These are phyloP conservation scores for honey bee (Apis mellifera) DNA, from an alignment of 1,140 invertebrate species.

Conservation along the genomic window Amel_HAv3.1 CM009938.2:4962501-4963000, in stretches of 20 bases:
- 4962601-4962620: too few relatives aligned
- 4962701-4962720: constrained; percentile 31
- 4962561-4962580: too few relatives aligned
- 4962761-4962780: too few relatives aligned
- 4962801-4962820: too few relatives aligned
- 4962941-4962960: neutral
- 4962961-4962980: neutral
- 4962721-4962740: neutral
- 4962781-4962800: neutral
- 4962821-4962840: neutral
- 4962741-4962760: constrained; percentile 12
- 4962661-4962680: neutral
- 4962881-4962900: too few relatives aligned
- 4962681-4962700: constrained; percentile 23
- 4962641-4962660: neutral
- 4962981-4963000: constrained; percentile 15
- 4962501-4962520: too few relatives aligned
- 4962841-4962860: neutral
- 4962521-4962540: too few relatives aligned
- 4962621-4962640: constrained; percentile 18
- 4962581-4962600: too few relatives aligned
- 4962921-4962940: neutral
- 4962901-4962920: too few relatives aligned
- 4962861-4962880: too few relatives aligned
- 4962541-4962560: too few relatives aligned